phyloP scores from a whole-genome alignment of 1,140 invertebrate species.

The Zelostemma sp. region DNA sequence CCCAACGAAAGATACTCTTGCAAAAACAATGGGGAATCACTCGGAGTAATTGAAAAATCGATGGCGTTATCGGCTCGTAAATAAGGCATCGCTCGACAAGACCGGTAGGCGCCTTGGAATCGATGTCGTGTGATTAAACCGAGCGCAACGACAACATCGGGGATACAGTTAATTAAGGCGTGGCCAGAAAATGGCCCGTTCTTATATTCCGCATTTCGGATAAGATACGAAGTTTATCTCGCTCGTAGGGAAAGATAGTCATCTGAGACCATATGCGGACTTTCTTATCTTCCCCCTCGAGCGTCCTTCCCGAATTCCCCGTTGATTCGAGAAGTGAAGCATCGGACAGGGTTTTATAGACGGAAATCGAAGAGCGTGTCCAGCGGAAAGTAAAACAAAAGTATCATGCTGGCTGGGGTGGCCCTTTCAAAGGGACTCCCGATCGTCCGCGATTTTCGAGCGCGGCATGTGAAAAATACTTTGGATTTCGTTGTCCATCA shows the following conservation, averaged over 20 bases:
- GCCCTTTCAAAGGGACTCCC: too few species aligned
- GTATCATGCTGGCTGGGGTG: constrained; percentile 68
- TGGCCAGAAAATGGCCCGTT: constrained; percentile 56
- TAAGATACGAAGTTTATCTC: constrained; percentile 63
- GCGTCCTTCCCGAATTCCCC: constrained; percentile 21
- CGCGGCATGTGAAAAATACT: background rate
- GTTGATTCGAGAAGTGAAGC: constrained; percentile 32
- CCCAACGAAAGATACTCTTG: too few species aligned
- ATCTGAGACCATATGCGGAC: constrained; percentile 60
- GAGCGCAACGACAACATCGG: constrained; percentile 52
- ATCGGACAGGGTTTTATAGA: constrained; percentile 23
- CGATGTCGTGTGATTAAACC: constrained; percentile 47
- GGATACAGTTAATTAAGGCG: constrained; percentile 66
- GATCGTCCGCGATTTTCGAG: too few species aligned
- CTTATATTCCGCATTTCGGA: constrained; percentile 60
- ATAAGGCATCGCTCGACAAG: constrained; percentile 7
- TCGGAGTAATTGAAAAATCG: background rate
- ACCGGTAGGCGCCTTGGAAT: constrained; percentile 18
- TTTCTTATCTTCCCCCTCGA: constrained; percentile 54
- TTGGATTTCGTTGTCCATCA: background rate
- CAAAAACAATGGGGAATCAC: too few species aligned
- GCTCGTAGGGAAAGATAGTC: constrained; percentile 50
- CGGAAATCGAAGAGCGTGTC: constrained; percentile 51
- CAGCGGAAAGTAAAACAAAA: constrained; percentile 66
- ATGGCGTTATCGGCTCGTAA: constrained; percentile 16